Evolutionary conservation across 2,113 vertebrate genomes (phyloP), one percentile per base, ranked within the genome.

Genomic region (Chaetops frenatus): DNA sequence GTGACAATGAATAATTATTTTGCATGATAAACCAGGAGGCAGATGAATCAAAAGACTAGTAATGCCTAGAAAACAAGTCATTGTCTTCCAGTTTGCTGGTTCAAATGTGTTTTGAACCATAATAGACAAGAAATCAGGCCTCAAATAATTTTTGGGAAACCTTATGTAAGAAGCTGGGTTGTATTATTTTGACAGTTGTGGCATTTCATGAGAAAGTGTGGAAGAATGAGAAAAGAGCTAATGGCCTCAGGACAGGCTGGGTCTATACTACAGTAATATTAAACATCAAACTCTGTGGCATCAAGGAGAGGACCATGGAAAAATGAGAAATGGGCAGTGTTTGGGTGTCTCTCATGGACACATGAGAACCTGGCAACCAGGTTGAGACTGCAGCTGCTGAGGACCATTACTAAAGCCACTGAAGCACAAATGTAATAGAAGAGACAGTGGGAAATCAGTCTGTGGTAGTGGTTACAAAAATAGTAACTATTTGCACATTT

Each of bases 1-100:
- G 27, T 40, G 22, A 77, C 61, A 76, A 94, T 87, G 90, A 94
- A 94, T 95, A 96, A 71, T 64, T 80, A 86, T 89, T 88, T 93
- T 82, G 71, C 28, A 53, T 42, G 35, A 89, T 90, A 80, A 90
- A 79, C 2, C 40, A 66, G 45, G 64, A 87, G 61, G 33, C 22
- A 31, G 74, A 83, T 92, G 64, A 89, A 45, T 94, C 78, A 85
- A 54, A 86, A 58, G 36, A 29, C 54, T 33, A 45, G 12, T 27
- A 88, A 94, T 56, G 53, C 20, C 23, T 57, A 53, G 40, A 76
- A 91, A 94, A 88, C 53, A 93, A 72, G 50, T 0, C 9, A 29
- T 72, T 91, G 50, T 44, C 42, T 85, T 72, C 31, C 23, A 79
- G 45, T 53, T 94, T 48, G 47, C 16, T 72, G 38, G 9, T 70